Base-by-base conservation (phyloP, 2,113 vertebrate species). In the Trematocara zebra region DNA sequence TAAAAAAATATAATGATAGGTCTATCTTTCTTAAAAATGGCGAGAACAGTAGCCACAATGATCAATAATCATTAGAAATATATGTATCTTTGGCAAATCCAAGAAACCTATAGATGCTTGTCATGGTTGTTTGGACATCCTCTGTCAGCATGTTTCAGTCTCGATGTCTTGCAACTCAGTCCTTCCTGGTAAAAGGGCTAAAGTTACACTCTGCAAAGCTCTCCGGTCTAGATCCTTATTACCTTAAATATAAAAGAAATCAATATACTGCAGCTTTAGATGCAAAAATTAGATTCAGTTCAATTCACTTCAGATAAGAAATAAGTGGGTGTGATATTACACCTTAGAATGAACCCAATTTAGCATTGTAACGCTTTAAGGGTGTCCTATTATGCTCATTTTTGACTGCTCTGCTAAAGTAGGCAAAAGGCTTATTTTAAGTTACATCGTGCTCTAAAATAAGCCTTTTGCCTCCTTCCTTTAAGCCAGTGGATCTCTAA, bases 41-140 rank as follows among this genome's bases (percentile, higher is more conserved):
- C 0, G 6, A 64, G 17, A 61, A 61, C 57, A 18, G 0, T 61
- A 33, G 57, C 28, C 1, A 2, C 57, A 2, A 11, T 33, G 28
- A 61, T 18, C 57, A 61, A 64, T 37, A 37, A 37, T 37, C 2
- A n/a, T 64, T 64, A 64, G 17, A 64, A 64, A 64, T 64, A 35
- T n/a, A 64, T 64, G 31, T 0, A 5, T 64, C 17, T 64, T 37
- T 37, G 31, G 31, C 31, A 64, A 64, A 64, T 64, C 6, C 31
- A 64, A 37, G 59, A 35, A 64, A 64, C 2, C 31, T 64, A 64
- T 64, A 35, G 1, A 35, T 12, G 1, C 59, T n/a, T 37, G 17
- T 64, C 31, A n/a, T 64, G 59, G 31, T 11, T 64, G 2, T 64
- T 64, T 64, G 31, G 31, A 11, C 17, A 11, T 64, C 59, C 0